Evolutionary conservation across 2,113 vertebrate genomes (phyloP).

Genomic region (Fulica atra): DNA sequence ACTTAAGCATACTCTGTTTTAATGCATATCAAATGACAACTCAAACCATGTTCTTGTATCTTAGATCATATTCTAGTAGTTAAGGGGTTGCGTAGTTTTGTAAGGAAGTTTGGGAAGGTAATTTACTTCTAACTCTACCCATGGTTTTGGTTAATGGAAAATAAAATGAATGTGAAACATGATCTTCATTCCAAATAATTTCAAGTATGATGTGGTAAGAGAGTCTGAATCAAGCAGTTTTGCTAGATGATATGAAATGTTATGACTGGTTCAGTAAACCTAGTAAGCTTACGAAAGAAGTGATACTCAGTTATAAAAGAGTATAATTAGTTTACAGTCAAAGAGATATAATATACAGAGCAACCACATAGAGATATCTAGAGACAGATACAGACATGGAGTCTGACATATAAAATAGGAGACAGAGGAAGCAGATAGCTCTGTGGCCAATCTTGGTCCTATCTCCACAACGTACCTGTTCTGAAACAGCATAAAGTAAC

Average conservation of each 20-base stretch:
- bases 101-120: not conserved
- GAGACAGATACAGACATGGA: not conserved
- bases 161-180: not conserved
- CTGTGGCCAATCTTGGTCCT: not conserved
- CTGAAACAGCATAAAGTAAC: not conserved
- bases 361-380: not conserved
- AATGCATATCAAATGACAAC: slow-evolving; percentile 7
- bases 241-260: not conserved
- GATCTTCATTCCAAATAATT: not conserved
- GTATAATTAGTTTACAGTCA: not conserved
- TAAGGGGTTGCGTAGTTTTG: not conserved
- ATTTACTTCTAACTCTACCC: not conserved
- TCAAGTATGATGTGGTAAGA: not conserved
- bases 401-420: not conserved
- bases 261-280: not conserved
- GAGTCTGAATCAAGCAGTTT: not conserved
- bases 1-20: slow-evolving; percentile 40
- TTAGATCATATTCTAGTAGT: not conserved
- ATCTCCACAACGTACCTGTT: not conserved
- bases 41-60: not conserved
- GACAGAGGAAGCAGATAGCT: not conserved
- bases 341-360: not conserved
- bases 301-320: not conserved
- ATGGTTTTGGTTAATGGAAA: not conserved
- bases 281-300: not conserved